Evolutionary conservation across 2,888 invertebrate genomes (phyloP).

Genomic region (Melitaea athalia): DNA sequence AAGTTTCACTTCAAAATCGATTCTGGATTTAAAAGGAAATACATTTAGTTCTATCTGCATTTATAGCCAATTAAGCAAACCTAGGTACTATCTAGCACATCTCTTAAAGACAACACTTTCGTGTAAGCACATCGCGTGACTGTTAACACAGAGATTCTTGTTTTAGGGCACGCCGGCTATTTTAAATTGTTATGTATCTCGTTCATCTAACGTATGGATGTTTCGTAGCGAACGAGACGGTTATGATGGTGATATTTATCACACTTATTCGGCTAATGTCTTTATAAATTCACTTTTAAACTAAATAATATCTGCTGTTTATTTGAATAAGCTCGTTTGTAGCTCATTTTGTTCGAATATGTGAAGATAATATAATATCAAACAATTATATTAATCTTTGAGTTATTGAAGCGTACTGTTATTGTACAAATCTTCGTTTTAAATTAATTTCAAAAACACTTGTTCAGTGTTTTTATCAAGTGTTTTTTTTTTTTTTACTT

Average conservation of each 20-base stretch:
- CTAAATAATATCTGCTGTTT: constrained; percentile 26
- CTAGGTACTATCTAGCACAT: constrained; percentile 47
- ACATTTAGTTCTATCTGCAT: constrained; percentile 45
- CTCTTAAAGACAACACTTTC: constrained; percentile 58
- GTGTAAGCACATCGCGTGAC: constrained; percentile 65
- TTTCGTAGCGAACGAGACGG: constrained; percentile 33
- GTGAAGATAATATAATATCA: constrained; percentile 17
- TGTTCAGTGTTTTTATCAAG: neutral
- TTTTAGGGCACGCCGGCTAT: constrained; percentile 57
- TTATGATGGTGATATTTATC: constrained; percentile 42
- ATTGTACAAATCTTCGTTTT: neutral
- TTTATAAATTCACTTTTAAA: constrained; percentile 34
- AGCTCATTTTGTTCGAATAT: constrained; percentile 15
- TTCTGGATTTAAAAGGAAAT: constrained; percentile 32
- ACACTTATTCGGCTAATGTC: constrained; percentile 33
- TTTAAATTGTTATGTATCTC: constrained; percentile 43
- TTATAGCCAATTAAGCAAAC: constrained; percentile 51
- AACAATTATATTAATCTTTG: constrained; percentile 5
- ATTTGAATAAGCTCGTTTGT: constrained; percentile 23
- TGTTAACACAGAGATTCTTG: constrained; percentile 63
- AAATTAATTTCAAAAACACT: neutral
- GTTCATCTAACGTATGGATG: constrained; percentile 31
- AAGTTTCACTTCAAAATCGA: no score
- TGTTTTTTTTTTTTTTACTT: neutral
- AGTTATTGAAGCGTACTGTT: neutral